phyloP scores from a whole-genome alignment of 2,888 invertebrate genomes.

The Megaustenia siamemsis region DNA sequence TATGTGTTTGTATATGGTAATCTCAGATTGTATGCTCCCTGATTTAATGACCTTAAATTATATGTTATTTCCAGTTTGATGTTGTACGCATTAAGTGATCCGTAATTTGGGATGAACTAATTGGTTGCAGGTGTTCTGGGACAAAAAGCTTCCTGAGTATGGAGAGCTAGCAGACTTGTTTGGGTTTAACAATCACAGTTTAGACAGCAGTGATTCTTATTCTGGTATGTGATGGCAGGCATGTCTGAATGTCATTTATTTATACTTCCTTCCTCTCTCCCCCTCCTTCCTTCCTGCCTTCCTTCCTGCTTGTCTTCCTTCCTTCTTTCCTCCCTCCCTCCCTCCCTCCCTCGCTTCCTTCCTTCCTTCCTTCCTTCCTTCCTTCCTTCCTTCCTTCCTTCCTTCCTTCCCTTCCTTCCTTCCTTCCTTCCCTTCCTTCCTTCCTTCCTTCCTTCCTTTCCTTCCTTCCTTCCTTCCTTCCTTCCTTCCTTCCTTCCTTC shows the following conservation, averaged over 20 bases:
- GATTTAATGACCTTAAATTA: too few species aligned
- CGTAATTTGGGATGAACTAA: too few species aligned
- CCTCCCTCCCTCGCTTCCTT: background rate
- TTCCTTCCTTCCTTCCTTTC: background rate
- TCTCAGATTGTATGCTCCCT: too few species aligned
- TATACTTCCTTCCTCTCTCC: background rate
- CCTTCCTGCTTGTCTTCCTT: background rate
- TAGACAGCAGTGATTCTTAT: conserved; percentile 76
- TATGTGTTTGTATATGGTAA: too few species aligned
- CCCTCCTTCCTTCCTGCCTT: background rate
- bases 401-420: background rate
- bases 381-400: background rate
- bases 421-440: background rate
- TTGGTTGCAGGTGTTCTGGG: conserved; percentile 73
- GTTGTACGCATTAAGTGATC: too few species aligned
- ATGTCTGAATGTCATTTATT: too few species aligned
- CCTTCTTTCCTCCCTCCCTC: background rate
- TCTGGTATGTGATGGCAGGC: conserved; percentile 62
- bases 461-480: background rate
- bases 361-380: background rate
- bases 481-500: background rate
- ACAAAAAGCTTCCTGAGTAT: conserved; percentile 80
- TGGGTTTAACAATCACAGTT: conserved; percentile 76
- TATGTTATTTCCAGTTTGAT: background rate
- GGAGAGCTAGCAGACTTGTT: conserved; percentile 79